Conservation (phyloP, 2,113 vertebrate species). For the human region DNA sequence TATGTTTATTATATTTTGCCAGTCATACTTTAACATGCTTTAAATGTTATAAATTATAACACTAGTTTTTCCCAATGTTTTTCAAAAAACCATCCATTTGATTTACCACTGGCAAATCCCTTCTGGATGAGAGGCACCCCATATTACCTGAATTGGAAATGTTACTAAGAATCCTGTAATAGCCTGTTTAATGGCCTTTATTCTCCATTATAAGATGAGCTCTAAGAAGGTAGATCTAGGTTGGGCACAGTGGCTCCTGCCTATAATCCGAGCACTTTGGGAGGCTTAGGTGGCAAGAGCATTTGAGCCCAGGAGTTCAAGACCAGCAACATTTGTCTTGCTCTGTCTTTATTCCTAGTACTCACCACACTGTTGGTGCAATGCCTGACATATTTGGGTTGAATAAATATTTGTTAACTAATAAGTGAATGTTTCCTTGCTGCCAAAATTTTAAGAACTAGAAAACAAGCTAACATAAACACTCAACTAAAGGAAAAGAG, state of each 20-base stretch:
- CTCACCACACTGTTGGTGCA: neutral
- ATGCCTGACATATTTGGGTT: neutral
- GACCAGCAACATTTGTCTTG: neutral
- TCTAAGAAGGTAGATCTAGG: neutral
- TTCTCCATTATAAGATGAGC: neutral
- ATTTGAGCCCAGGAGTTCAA: too few species aligned
- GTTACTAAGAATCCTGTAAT: neutral
- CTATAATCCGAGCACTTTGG: too few species aligned
- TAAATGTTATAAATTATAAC: neutral
- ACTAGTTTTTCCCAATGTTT: neutral
- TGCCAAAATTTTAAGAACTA: constrained; percentile 21
- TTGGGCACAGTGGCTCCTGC: too few species aligned
- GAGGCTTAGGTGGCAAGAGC: too few species aligned
- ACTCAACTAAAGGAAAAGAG: constrained; percentile 11
- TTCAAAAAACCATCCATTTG: neutral
- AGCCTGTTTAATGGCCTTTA: neutral
- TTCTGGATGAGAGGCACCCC: neutral
- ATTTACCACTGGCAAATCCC: neutral
- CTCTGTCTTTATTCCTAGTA: neutral
- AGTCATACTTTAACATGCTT: neutral
- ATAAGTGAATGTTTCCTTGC: neutral
- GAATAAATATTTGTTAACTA: constrained; percentile 3
- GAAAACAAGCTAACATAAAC: constrained; percentile 29
- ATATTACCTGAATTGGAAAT: neutral
- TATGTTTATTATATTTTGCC: neutral